Base-by-base conservation (phyloP, 2,888 invertebrate genomes). In the Catocala sponsa region DNA sequence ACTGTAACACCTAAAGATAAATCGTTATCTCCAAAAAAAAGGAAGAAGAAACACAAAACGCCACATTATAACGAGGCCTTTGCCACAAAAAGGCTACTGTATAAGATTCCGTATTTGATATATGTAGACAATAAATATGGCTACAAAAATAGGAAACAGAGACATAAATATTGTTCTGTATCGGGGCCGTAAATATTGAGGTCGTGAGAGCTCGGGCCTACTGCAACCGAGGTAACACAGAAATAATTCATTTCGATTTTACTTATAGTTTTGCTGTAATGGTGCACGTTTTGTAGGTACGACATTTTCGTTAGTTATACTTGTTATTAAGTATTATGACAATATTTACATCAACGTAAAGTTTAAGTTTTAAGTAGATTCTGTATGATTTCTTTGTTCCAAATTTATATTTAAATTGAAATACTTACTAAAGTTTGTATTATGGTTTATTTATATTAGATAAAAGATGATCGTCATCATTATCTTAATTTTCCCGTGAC, bases 131-230 rank as follows among this genome's bases (percentile, higher is more conserved):
- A 76, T 81, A 81, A 80, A 82, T 76, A 81, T 74, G 68, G 68
- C 58, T 63, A 79, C 81, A 84, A 84, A 88, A 87, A 87, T 83
- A 81, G 83, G 87, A 85, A 90, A 90, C 88, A 86, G 83, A 89
- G 89, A 88, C 91, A 90, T 92, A 91, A 92, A 92, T 92, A 89
- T 91, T 88, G 79, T 74, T 80, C 78, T 82, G 80, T 87, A 90
- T 91, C 89, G 87, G 79, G 72, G 69, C 81, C 88, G 85, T 91
- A 91, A 91, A 91, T 89, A 91, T 82, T 63, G 67, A 70, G 80
- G 81, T 91, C 92, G 91, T 91, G 91, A 87, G 85, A 77, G 76
- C 76, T 46, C 78, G 82, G 75, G 80, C 83, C 83, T 81, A 80
- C 70, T 68, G 73, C 50, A 55, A 58, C 68, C 57, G 64, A 69